Evolutionary conservation across 2,888 invertebrate genomes (phyloP), one percentile per base, ranked within the genome.

Genomic region (Timandra comae): DNA sequence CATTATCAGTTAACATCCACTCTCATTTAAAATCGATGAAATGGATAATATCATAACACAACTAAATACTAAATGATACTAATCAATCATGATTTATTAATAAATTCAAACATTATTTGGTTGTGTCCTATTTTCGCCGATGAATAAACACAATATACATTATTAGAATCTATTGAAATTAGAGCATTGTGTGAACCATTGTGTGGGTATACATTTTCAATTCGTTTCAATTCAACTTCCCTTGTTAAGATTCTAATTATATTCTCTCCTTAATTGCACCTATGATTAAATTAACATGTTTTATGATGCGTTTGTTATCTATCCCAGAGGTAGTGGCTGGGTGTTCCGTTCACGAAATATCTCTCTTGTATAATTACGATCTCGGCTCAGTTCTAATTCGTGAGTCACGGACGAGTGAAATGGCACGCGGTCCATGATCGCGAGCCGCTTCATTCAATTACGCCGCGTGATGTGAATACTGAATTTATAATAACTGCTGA

Each of bases 361-460:
- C 66, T 71, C 60, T 61, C 59, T n/a, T n/a, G 63, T 61, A 66
- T 82, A 81, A 79, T 82, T 79, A 76, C 73, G 67, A 77, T 79
- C 76, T 79, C 67, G 65, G 58, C 65, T 63, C 49, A 77, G 79
- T 63, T 81, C 79, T 82, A 81, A 81, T 81, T 82, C 82, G 82
- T 84, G 84, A 81, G 79, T 82, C 84, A 82, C 84, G 82, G 76
- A 60, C 65, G 60, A 64, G 71, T 71, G 75, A 78, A 79, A 81
- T 74, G 75, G 78, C 70, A 70, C 74, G 72, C 16, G 16, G 49
- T 44, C 68, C 70, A 67, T 63, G 70, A 71, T 71, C 64, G 68
- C 63, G 24, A 33, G 49, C 58, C 58, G 16, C 62, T 70, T 63
- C 68, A 71, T 79, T 77, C 77, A 79, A 78, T 77, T 70, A 73